Base-by-base conservation (phyloP, 2,797 vertebrate species). In the Salarias fasciatus region DNA sequence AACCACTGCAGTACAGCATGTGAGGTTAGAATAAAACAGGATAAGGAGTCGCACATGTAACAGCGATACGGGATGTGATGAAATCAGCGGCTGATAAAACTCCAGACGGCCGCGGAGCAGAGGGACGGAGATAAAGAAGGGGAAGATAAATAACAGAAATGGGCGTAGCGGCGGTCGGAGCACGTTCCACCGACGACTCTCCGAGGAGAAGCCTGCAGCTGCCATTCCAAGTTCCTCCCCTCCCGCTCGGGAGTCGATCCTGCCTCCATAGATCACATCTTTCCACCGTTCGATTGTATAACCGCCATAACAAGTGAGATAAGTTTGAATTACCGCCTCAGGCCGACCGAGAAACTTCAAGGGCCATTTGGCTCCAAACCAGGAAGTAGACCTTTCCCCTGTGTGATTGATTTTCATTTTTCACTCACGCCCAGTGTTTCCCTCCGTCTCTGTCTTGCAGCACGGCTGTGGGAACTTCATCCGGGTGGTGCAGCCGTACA, bases 381-480 rank as follows among this genome's bases (percentile, higher is more conserved):
- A 80, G 52, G 13, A 72, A 73, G 38, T 41, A 54, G 45, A 44
- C 40, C 7, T 2, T 10, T 37, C 53, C 50, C 46, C 15, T 38
- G 31, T 35, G 14, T 8, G 44, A 18, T 53, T 14, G 40, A 53
- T 6, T 35, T 6, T 9, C 35, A 9, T 35, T 35, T 35, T 8
- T 6, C 5, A 24, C 57, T 40, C 63, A 67, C 31, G 40, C 55
- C 43, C 41, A 0, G 12, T 5, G 2, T 31, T 6, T 43, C 0
- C 69, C 3, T 50, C 4, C 54, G 9, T 60, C 45, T 71, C 62
- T 53, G 0, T 58, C 42, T 78, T 6, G 63, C 80, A 99, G 97
- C 96, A 98, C 0, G 97, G 97, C 72, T 99, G 97, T 86, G 97
- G 97, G 58, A 99, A 99, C 86, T 99, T 98, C 15, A 93, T 99